Percentiles rank a stretch among this genome's conserved stretches.
phyloP scores from a whole-genome alignment of 2,113 vertebrate genomes.

The Cyanoderma ruficeps region DNA sequence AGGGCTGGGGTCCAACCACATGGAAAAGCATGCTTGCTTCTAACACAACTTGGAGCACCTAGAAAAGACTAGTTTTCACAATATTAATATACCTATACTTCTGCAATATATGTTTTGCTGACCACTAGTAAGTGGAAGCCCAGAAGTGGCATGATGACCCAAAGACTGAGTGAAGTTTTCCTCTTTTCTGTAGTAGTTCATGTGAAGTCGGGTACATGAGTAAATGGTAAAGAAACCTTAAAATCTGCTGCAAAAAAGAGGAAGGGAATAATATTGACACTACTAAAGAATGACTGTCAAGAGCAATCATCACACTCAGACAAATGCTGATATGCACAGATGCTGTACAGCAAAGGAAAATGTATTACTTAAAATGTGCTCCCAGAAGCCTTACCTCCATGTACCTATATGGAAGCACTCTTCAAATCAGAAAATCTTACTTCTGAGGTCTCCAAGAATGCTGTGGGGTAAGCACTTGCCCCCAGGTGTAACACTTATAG shows the following conservation, averaged over 20 bases:
- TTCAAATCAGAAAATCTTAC: background rate
- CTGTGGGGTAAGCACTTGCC: background rate
- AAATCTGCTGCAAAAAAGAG: background rate
- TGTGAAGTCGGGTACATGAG: background rate
- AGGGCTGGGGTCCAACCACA: background rate
- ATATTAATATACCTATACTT: background rate
- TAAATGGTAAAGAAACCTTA: background rate
- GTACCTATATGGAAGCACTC: background rate
- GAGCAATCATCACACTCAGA: background rate
- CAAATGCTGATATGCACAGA: background rate
- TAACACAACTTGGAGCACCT: background rate
- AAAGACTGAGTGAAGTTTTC: conserved; percentile 3
- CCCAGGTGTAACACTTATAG: fast-evolving
- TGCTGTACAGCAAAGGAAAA: background rate
- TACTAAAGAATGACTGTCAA: background rate
- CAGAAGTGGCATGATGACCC: background rate
- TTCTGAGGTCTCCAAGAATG: background rate
- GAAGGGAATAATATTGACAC: background rate
- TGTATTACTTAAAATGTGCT: background rate
- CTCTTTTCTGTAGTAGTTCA: background rate
- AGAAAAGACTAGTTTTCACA: background rate
- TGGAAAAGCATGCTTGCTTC: background rate
- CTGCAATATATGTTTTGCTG: background rate
- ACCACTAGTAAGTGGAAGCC: background rate
- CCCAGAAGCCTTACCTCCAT: background rate